Base-by-base conservation (phyloP, 92 coral and sea anemone species). In the Diadumene lineata region DNA sequence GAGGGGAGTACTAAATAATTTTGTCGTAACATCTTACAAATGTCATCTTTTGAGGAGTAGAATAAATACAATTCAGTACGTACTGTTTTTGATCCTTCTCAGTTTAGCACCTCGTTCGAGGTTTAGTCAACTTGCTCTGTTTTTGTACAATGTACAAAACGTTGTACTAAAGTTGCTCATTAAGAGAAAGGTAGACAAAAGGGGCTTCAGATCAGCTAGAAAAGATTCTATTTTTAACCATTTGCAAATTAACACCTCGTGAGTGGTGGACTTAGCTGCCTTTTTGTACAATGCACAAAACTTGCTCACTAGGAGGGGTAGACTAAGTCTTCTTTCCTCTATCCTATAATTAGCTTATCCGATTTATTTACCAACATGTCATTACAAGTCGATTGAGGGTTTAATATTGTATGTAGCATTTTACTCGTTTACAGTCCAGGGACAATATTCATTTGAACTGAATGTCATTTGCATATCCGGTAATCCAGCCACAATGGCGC, bases 401-500 rank as follows among this genome's bases (percentile, higher is more conserved):
- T 56, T 56, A 72, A 56, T 33, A 56, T 62, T n/a, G 31, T 56
- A 33, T 72, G 56, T 72, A 56, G 62, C 56, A 72, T 23, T 56
- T 33, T 56, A 57, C n/a, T 31, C 33, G 29, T 72, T 56, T 61
- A 38, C 23, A n/a, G n/a, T 56, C 33, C 63, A 48, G 77, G 17
- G 53, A 72, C 77, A 72, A 56, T 56, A 72, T 72, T 72, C 34
- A 66, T 66, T 1, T 34, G 73, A 48, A 68, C 73, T 24, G 9
- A 8, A 56, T 72, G 77, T 72, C 77, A 74, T 38, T 33, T 8
- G 30, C 33, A 70, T 76, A 82, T 85, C 90, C 85, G 90, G 90
- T 71, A 2, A 34, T 1, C 44, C 51, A 70, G 90, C 76, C 90
- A 74, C 65, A 50, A 46, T 76, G 90, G 86, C 90, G 90, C 90